Evolutionary conservation across 2,797 vertebrate genomes (phyloP), one percentile per base, ranked within the genome.

Genomic region (Poeciliopsis turneri): DNA sequence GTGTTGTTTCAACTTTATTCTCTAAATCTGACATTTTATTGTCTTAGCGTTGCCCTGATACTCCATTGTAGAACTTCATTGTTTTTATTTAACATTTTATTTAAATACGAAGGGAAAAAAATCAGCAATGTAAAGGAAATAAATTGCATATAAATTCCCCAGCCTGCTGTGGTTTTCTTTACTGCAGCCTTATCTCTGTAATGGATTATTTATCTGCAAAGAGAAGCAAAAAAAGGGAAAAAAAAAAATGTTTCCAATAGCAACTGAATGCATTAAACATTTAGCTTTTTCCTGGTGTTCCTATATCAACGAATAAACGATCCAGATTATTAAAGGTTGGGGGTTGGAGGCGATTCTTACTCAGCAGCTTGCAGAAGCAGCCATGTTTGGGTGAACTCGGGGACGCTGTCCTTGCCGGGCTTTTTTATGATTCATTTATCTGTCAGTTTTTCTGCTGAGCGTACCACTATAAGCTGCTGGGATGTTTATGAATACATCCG

Each of bases 131-230:
- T 79, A 85, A 85, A 86, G 77, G 75, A 88, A 93, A 88, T 79
- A 87, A 92, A 92, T 85, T 84, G 81, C 87, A 79, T 87, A 88
- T 87, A 84, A 82, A 90, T 92, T 89, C 87, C 72, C 89, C 86
- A 87, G 64, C 75, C 61, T 82, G 81, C 75, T 13, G 16, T 71
- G 59, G 81, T 84, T 87, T 84, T 87, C 87, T 81, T 77, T 86
- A 76, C 83, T 1, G 20, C 87, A 33, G 79, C 76, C 84, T 92
- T 93, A 93, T 94, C 93, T 90, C 86, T 78, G 53, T 93, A 93
- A 93, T 93, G 91, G 92, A 93, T 93, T 94, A 92, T 93, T 92
- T 94, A 92, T 93, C 89, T 84, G 90, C 43, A 75, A 80, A 83
- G 78, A 72, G 68, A 77, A 88, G 74, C 77, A 82, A 82, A 59